Percentiles rank a stretch among this genome's conserved stretches.
phyloP scores from a whole-genome alignment of 2,113 vertebrate species.

The Cyprinodon variegatus region DNA sequence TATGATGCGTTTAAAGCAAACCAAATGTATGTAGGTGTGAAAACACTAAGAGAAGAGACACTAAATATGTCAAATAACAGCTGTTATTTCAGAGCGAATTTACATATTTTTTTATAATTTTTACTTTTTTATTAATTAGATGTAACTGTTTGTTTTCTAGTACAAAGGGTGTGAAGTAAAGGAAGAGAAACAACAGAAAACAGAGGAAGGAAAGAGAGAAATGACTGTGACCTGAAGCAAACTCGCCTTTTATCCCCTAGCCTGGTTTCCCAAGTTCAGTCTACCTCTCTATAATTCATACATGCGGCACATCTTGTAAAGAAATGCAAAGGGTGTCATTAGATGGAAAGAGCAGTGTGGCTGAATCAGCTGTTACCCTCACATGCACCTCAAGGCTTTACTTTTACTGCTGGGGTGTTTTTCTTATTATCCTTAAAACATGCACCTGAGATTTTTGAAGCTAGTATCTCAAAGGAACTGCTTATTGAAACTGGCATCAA shows the following conservation, averaged over 20 bases:
- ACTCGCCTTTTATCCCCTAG: conserved; percentile 11
- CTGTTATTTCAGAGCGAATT: conserved; percentile 9
- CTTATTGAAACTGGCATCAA: background rate
- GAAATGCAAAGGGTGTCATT: conserved; percentile 46
- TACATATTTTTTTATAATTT: background rate
- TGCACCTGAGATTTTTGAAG: background rate
- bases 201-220: conserved; percentile 8
- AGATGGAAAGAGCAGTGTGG: conserved; percentile 51
- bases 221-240: conserved; percentile 33
- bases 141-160: background rate
- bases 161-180: conserved; percentile 24
- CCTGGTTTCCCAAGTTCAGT: conserved; percentile 24
- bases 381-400: conserved; percentile 28
- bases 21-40: too few species aligned
- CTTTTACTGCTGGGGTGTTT: conserved; percentile 30
- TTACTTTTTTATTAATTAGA: too few species aligned
- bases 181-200: conserved; percentile 18
- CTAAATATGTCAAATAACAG: conserved; percentile 29
- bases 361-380: conserved; percentile 50
- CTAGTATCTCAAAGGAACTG: background rate
- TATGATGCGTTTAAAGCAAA: too few species aligned
- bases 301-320: conserved; percentile 20
- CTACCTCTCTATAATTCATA: conserved; percentile 14
- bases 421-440: conserved; percentile 12
- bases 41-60: background rate